Evolutionary conservation across 1,140 invertebrate species (phyloP).

Genomic region (Achatina immaculata): DNA sequence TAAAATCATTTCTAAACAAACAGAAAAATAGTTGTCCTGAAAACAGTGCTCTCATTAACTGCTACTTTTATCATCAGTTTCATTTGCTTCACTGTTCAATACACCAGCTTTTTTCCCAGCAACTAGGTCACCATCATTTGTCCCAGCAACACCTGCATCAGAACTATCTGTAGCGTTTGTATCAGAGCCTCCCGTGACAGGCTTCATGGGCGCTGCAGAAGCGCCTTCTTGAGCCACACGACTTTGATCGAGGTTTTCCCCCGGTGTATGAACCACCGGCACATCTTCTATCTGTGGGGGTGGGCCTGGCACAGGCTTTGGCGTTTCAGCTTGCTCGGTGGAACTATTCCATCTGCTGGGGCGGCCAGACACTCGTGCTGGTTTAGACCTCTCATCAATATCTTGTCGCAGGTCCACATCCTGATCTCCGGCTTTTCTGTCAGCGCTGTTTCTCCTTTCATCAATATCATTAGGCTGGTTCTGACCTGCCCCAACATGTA

Average conservation of each 20-base stretch:
- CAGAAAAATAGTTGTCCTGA: neutral
- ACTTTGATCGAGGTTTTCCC: too few species aligned
- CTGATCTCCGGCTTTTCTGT: neutral
- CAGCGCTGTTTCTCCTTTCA: slow-evolving; percentile 31
- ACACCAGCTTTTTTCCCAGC: too few species aligned
- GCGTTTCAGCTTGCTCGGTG: neutral
- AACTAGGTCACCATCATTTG: too few species aligned
- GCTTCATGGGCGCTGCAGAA: too few species aligned
- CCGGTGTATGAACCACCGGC: too few species aligned
- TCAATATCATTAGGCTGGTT: slow-evolving; percentile 27
- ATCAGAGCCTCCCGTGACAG: too few species aligned
- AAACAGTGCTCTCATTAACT: neutral
- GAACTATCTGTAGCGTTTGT: too few species aligned
- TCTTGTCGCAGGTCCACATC: neutral
- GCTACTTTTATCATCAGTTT: neutral
- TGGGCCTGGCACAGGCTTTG: neutral
- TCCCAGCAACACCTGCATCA: too few species aligned
- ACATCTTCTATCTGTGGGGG: too few species aligned
- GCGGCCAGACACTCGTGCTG: neutral
- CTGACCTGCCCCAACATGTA: neutral
- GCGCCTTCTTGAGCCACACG: too few species aligned
- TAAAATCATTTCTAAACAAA: too few species aligned
- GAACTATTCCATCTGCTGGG: slow-evolving; percentile 6
- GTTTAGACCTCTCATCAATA: slow-evolving; percentile 25
- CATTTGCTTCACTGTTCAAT: too few species aligned